phyloP scores from a whole-genome alignment of 2,888 invertebrate species.

The Philopedon plagiatum region DNA sequence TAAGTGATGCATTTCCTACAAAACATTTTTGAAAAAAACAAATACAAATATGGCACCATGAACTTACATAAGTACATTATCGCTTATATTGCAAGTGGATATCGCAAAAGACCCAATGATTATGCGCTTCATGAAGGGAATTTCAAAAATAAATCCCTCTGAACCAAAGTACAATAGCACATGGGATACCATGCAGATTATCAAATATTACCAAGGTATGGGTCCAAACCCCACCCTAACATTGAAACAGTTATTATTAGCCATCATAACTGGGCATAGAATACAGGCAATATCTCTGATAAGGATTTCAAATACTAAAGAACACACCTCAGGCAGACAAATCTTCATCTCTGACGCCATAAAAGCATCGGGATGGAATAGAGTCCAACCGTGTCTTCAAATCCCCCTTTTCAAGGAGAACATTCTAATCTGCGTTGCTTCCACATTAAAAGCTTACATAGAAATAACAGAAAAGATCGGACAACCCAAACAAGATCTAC shows the following conservation, averaged over 20 bases:
- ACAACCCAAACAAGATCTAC: not conserved
- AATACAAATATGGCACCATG: too few species aligned
- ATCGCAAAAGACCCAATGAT: too few species aligned
- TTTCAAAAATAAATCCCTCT: too few species aligned
- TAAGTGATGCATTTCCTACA: too few species aligned
- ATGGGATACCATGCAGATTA: conserved; percentile 55
- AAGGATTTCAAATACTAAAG: not conserved
- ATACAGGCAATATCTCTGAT: not conserved
- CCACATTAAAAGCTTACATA: not conserved
- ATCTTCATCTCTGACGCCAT: not conserved
- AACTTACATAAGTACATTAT: too few species aligned
- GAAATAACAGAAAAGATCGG: not conserved
- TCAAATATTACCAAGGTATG: not conserved
- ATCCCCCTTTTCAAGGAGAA: not conserved
- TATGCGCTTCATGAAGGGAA: too few species aligned
- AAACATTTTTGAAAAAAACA: too few species aligned
- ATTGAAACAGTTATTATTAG: not conserved
- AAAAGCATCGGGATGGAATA: not conserved
- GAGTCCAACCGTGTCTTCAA: not conserved
- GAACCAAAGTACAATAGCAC: conserved; percentile 53
- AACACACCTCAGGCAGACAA: not conserved
- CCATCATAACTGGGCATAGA: not conserved
- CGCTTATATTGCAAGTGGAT: too few species aligned
- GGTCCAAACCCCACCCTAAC: not conserved
- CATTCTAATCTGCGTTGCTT: not conserved